These are phyloP conservation scores for Lepidochrysops patricia DNA, from an alignment of 2,888 invertebrate genomes.

Conservation along the genomic window DNA sequence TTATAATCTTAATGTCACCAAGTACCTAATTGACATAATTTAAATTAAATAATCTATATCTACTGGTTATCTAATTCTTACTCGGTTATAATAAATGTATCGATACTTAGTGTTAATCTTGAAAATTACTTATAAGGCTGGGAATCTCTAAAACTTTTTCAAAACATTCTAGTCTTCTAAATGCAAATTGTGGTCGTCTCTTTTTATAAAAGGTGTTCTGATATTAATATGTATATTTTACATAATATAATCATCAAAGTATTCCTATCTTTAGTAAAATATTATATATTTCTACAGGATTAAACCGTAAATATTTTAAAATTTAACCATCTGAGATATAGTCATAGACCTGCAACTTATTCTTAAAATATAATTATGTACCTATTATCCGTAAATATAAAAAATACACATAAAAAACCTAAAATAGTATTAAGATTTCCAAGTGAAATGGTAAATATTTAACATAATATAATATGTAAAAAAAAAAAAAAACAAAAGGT, in stretches of 20 bases:
- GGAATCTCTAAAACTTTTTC: constrained; percentile 27
- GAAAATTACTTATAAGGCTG: constrained; percentile 26
- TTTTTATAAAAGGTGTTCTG: constrained; percentile 11
- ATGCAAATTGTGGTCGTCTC: constrained; percentile 1
- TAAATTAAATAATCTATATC: constrained; percentile 23
- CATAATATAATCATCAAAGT: constrained; percentile 1
- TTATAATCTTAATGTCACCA: constrained; percentile 36
- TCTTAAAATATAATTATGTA: no score
- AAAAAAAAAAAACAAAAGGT: no score
- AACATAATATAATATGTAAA: no score
- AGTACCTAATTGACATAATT: constrained; percentile 40
- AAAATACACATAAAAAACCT: no score
- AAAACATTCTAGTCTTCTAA: constrained; percentile 22
- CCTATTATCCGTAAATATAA: no score
- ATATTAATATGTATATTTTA: constrained; percentile 3
- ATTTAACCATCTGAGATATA: background rate
- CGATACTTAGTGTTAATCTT: constrained; percentile 27
- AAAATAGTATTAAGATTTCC: no score
- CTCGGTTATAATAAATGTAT: constrained; percentile 23
- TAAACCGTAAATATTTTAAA: background rate
- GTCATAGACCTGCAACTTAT: no score
- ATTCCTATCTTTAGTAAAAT: constrained; percentile 1
- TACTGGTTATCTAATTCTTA: constrained; percentile 26
- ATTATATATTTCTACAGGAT: background rate
- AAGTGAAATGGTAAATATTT: no score